Conservation (phyloP, 2,797 vertebrate species). For the Sus cebifrons region DNA sequence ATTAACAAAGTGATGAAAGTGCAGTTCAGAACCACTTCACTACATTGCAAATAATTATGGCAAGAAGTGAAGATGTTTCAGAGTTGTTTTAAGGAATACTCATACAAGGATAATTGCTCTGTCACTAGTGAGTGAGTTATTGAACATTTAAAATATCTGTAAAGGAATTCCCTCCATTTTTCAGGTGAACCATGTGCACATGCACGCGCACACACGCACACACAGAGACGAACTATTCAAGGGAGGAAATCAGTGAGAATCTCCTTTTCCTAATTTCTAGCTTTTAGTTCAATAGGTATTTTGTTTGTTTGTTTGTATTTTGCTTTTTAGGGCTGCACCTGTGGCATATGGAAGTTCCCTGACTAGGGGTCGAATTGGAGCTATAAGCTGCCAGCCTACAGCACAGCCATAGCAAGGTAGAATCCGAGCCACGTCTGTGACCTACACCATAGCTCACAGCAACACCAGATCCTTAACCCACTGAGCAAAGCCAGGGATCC, state of each 20-base stretch:
- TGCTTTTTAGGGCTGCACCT: too few relatives aligned
- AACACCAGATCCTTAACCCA: too few relatives aligned
- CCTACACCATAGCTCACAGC: too few relatives aligned
- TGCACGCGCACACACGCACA: not conserved
- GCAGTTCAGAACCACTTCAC: slow-evolving; percentile 29
- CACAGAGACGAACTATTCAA: not conserved
- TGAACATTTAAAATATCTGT: slow-evolving; percentile 44
- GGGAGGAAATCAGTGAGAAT: slow-evolving; percentile 19
- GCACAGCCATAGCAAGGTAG: too few relatives aligned
- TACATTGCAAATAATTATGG: slow-evolving; percentile 16
- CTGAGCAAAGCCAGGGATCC: too few relatives aligned
- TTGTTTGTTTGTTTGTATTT: too few relatives aligned
- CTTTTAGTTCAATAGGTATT: not conserved
- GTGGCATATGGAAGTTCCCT: too few relatives aligned
- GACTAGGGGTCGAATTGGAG: too few relatives aligned
- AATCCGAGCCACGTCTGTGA: too few relatives aligned
- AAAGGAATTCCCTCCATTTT: slow-evolving; percentile 36
- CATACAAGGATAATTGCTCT: slow-evolving; percentile 52
- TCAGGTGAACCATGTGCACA: not conserved
- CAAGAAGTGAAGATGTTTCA: slow-evolving; percentile 51
- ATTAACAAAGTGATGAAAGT: not conserved
- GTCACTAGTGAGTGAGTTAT: slow-evolving; percentile 31
- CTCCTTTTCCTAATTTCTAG: not conserved
- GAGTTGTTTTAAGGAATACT: slow-evolving; percentile 12
- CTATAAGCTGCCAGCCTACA: too few relatives aligned